These are phyloP conservation scores for Agrenia bidenticulata DNA, from an alignment of 2,888 invertebrate species.

Conservation along the genomic window DNA sequence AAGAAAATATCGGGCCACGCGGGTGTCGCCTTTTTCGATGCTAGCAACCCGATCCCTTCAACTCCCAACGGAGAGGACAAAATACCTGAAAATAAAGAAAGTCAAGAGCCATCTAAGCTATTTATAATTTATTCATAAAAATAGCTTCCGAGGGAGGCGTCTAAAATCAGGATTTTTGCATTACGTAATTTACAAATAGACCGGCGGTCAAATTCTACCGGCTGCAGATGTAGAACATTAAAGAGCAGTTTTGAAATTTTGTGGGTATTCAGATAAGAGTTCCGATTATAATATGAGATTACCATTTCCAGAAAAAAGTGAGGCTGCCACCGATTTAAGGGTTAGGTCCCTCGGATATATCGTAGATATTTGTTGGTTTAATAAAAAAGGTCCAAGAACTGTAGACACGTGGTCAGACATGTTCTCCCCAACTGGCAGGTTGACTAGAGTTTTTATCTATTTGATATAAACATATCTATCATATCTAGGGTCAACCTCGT, in stretches of 20 bases:
- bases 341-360: conserved; percentile 16
- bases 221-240: too few species aligned
- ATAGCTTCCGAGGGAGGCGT: conserved; percentile 13
- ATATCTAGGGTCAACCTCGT: background rate
- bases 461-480: background rate
- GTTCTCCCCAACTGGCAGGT: conserved; percentile 25
- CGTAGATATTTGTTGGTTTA: conserved; percentile 15
- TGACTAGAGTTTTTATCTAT: conserved; percentile 20
- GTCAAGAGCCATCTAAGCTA: too few species aligned
- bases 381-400: conserved; percentile 16
- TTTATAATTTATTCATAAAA: too few species aligned
- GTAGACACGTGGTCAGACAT: conserved; percentile 23
- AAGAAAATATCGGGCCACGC: conserved; percentile 30
- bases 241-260: too few species aligned
- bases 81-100: background rate
- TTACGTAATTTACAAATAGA: too few species aligned
- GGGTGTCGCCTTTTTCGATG: background rate
- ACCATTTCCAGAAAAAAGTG: background rate
- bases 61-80: conserved; percentile 1
- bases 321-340: background rate
- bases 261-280: too few species aligned
- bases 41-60: conserved; percentile 4
- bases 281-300: too few species aligned
- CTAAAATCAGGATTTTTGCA: too few species aligned
- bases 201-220: too few species aligned